These are phyloP conservation scores for Hyphantria cunea DNA, from an alignment of 1,140 invertebrate genomes.

Conservation along the genomic window DNA sequence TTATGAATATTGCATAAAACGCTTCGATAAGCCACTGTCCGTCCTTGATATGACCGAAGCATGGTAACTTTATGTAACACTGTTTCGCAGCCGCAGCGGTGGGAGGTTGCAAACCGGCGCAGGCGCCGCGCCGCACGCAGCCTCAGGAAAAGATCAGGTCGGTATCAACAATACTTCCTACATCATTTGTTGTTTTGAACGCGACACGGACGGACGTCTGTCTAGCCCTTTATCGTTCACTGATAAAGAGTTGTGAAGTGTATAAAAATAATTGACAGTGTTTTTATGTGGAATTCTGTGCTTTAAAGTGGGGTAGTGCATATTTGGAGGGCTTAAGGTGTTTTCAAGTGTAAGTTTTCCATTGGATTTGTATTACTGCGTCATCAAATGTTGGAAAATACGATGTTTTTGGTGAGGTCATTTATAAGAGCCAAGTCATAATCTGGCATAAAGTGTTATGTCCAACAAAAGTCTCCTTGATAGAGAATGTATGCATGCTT, in stretches of 20 bases:
- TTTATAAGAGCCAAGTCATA: not conserved
- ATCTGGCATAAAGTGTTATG: too few species aligned
- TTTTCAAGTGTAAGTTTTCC: not conserved
- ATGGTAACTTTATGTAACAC: slow-evolving; percentile 57
- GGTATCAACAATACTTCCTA: slow-evolving; percentile 57
- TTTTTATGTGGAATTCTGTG: slow-evolving; percentile 40
- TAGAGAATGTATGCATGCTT: not conserved
- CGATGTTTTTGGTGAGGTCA: not conserved
- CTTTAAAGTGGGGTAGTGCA: slow-evolving; percentile 36
- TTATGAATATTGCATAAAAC: not conserved
- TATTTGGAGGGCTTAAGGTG: slow-evolving; percentile 18
- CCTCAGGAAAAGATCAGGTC: slow-evolving; percentile 72
- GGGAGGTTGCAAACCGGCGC: slow-evolving; percentile 59
- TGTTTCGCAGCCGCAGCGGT: slow-evolving; percentile 63
- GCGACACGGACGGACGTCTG: slow-evolving; percentile 43
- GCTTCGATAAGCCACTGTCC: slow-evolving; percentile 5
- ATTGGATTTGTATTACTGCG: not conserved
- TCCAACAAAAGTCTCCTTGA: too few species aligned
- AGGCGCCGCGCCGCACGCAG: slow-evolving; percentile 48
- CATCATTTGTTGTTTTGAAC: slow-evolving; percentile 52
- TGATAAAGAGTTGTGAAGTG: slow-evolving; percentile 1
- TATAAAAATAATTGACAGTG: too few species aligned
- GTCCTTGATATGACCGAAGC: slow-evolving; percentile 21
- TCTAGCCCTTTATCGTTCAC: slow-evolving; percentile 4
- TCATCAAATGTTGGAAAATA: not conserved